Percentiles rank a stretch among this genome's conserved stretches.
Evolutionary conservation across 2,797 vertebrate genomes (phyloP).

Genomic region (Dermochelys coriacea): DNA sequence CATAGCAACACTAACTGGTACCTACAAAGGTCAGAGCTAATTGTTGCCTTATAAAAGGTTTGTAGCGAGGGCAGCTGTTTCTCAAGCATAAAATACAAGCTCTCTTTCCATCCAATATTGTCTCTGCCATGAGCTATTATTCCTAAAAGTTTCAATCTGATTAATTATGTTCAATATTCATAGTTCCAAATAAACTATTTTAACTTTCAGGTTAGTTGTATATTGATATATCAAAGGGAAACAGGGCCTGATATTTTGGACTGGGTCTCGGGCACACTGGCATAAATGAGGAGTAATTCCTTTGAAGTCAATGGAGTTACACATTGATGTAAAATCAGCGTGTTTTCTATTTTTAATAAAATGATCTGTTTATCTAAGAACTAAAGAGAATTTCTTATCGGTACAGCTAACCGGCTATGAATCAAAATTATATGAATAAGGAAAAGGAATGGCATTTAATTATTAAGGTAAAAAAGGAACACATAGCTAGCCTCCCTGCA

Average conservation of each 20-base stretch:
- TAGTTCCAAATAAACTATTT: constrained; percentile 25
- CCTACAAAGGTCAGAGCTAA: constrained; percentile 31
- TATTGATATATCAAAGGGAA: constrained; percentile 13
- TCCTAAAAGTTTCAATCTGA: neutral
- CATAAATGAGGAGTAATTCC: constrained; percentile 5
- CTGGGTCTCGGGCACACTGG: neutral
- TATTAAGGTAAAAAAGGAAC: constrained; percentile 55
- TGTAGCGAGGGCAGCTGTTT: neutral
- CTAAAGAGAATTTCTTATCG: constrained; percentile 57
- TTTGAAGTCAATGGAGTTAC: neutral
- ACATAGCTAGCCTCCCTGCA: constrained; percentile 37
- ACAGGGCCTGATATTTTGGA: neutral
- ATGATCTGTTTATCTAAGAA: constrained; percentile 39
- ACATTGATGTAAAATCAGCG: neutral
- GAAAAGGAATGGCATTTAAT: constrained; percentile 60
- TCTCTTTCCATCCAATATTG: constrained; percentile 13
- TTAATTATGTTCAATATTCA: neutral
- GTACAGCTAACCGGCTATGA: constrained; percentile 49
- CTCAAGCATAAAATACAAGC: constrained; percentile 24
- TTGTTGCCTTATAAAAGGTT: constrained; percentile 22
- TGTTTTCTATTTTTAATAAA: constrained; percentile 59
- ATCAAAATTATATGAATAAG: constrained; percentile 70
- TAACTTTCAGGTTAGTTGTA: neutral
- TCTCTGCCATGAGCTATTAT: neutral
- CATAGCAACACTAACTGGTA: constrained; percentile 27